phyloP scores from a whole-genome alignment of 2,888 invertebrate genomes.

The Diabrotica balteata region DNA sequence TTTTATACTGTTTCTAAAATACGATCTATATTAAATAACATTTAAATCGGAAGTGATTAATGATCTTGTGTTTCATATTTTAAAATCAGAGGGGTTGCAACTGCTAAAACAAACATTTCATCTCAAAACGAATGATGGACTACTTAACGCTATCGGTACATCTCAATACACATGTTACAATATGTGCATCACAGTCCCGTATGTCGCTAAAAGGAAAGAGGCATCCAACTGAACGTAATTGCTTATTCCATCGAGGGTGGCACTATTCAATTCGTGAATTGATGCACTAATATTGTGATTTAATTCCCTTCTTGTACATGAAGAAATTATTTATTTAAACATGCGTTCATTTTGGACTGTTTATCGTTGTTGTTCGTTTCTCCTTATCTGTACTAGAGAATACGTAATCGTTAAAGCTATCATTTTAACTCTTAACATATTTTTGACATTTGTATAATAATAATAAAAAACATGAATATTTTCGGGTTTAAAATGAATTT shows the following conservation, averaged over 20 bases:
- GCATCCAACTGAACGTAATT: constrained; percentile 44
- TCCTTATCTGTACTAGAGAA: too few relatives aligned
- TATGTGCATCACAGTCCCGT: constrained; percentile 42
- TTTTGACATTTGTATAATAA: too few relatives aligned
- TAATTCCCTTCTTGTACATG: constrained; percentile 21
- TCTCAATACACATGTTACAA: constrained; percentile 41
- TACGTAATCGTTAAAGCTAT: too few relatives aligned
- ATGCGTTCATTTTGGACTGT: not conserved
- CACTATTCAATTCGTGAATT: constrained; percentile 21
- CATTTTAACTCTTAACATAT: too few relatives aligned
- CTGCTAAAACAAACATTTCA: constrained; percentile 7
- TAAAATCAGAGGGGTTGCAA: not conserved
- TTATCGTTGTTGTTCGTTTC: too few relatives aligned
- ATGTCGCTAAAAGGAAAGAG: constrained; percentile 46
- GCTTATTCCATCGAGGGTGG: constrained; percentile 22
- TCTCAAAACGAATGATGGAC: constrained; percentile 23
- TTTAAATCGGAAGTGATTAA: too few relatives aligned
- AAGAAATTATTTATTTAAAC: constrained; percentile 1
- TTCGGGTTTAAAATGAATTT: too few relatives aligned
- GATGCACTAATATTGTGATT: constrained; percentile 23
- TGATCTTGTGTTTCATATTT: too few relatives aligned
- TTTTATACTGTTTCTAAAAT: too few relatives aligned
- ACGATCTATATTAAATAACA: too few relatives aligned
- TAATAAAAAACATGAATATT: too few relatives aligned
- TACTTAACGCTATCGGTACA: constrained; percentile 38